A percentile compares a stretch with the other conserved stretches of the same genome.
Evolutionary conservation across 2,113 vertebrate species (phyloP).

Genomic region (Antechinus flavipes): DNA sequence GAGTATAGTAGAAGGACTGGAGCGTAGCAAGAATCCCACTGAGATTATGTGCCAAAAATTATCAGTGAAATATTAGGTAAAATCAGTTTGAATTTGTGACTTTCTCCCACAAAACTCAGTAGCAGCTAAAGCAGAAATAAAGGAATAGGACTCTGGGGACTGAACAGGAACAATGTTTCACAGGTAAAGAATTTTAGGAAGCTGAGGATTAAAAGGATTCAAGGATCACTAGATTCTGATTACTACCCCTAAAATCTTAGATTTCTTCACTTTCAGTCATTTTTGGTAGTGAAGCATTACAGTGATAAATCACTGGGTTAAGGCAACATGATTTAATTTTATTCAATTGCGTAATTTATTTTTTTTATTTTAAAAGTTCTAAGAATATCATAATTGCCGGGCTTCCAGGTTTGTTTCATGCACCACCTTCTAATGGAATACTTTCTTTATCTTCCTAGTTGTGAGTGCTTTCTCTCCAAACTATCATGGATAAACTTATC

Average conservation of each 20-base stretch:
- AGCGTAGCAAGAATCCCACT: not conserved
- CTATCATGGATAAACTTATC: not conserved
- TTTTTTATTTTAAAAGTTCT: not conserved
- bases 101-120: not conserved
- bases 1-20: not conserved
- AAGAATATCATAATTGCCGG: no score
- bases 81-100: not conserved
- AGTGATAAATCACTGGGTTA: not conserved
- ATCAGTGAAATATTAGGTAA: not conserved
- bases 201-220: not conserved
- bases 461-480: not conserved
- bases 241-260: not conserved
- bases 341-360: not conserved
- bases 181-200: not conserved
- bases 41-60: not conserved
- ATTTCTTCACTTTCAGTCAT: not conserved
- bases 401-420: not conserved
- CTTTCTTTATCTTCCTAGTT: not conserved
- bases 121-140: not conserved
- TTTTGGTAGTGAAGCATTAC: not conserved
- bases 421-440: not conserved
- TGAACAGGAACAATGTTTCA: not conserved
- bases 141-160: not conserved
- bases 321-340: not conserved
- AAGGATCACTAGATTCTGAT: not conserved